Conservation (phyloP, 2,797 vertebrate genomes). For the Phaenicophaeus curvirostris region DNA sequence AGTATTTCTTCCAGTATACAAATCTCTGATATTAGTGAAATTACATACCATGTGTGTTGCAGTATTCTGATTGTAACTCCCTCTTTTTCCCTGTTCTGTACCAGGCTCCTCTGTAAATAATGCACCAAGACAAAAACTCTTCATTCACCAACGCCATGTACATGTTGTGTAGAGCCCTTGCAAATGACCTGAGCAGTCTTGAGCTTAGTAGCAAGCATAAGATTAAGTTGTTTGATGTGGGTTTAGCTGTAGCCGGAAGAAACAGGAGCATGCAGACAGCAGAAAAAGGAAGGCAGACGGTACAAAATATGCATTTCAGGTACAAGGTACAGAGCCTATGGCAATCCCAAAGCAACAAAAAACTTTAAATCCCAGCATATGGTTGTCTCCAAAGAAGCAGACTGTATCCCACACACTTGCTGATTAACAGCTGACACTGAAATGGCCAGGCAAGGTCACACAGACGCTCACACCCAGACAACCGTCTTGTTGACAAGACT, state of each 20-base stretch:
- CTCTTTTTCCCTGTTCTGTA: neutral
- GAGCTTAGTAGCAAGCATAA: neutral
- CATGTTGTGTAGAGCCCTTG: neutral
- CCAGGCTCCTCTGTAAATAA: constrained; percentile 43
- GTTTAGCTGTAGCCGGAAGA: neutral
- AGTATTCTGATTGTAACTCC: neutral
- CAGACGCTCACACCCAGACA: neutral
- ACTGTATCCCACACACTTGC: neutral
- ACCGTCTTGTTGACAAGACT: neutral
- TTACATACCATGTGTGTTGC: neutral
- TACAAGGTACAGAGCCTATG: neutral
- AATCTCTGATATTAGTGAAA: neutral
- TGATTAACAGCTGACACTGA: neutral
- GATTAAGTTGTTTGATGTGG: accelerated
- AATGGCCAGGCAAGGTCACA: neutral
- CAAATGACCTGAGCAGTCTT: neutral
- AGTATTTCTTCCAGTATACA: neutral
- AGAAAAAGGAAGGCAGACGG: neutral
- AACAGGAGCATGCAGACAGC: neutral
- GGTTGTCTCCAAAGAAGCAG: neutral
- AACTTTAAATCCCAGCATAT: neutral
- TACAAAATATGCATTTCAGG: neutral
- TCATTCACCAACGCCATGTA: constrained; percentile 20
- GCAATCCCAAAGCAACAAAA: neutral
- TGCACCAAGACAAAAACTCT: constrained; percentile 39